Base-by-base conservation (phyloP, 2,797 vertebrate species). In the Erethizon dorsatum region DNA sequence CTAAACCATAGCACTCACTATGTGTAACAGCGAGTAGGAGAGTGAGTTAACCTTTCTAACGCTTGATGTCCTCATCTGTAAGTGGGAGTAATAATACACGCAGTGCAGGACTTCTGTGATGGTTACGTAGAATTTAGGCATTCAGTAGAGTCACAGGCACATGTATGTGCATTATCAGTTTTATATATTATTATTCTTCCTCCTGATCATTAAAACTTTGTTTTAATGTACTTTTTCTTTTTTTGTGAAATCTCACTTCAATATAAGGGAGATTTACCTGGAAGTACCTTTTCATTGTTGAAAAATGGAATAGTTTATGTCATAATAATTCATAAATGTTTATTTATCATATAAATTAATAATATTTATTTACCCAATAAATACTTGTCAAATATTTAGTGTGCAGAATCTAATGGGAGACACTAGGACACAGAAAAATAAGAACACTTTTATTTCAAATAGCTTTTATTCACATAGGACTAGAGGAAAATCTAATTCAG, bases 391-490 rank as follows among this genome's bases (percentile, higher is more conserved):
- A 56, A 45, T 83, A 63, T 59, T 54, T 87, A 10, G 18, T 88
- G 67, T 87, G 57, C 41, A 86, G 18, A 92, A n/a, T 87, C 45
- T 95, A 83, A 65, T 69, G 56, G 65, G 17, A 83, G 77, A 56
- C 54, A 87, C 52, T 88, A 41, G 2, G 31, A 83, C 65, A 69
- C 77, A 83, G 84, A 97, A 96, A 94, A 98, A 94, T 94, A 57
- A 88, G 93, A 97, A 98, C 90, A 50, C 94, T 89, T 88, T 98
- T 98, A 98, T 98, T 98, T 98, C 98, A 99, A 99, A 98, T 98
- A 98, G 96, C 90, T 98, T 99, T 99, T 99, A 98, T 99, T 98
- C 97, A 97, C 97, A 98, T 97, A 97, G 96, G 97, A 98, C 98
- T 98, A 98, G 98, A 98, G 94, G 98, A 98, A 98, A 98, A 98